Percentiles rank a stretch among this genome's conserved stretches.
Conservation (phyloP, 2,797 vertebrate species). For the Molossus alvarezi region DNA sequence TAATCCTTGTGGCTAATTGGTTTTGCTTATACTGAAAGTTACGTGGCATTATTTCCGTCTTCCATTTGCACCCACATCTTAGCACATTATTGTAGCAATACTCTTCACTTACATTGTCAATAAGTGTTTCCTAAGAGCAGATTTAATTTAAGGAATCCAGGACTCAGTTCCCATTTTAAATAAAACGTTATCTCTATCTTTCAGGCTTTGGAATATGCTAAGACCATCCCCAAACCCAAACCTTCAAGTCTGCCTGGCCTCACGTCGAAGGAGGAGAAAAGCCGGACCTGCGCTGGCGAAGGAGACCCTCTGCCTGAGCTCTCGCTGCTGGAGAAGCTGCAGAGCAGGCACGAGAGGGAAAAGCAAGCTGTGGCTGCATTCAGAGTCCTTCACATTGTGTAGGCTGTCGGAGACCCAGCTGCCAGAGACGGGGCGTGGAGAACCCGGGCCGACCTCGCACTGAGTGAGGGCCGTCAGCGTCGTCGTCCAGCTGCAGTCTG, state of each 20-base stretch:
- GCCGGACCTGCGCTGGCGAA: slow-evolving; percentile 70
- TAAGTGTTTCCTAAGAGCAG: neutral
- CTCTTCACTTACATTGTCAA: slow-evolving; percentile 1
- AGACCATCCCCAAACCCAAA: slow-evolving; percentile 93
- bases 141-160: slow-evolving; percentile 20
- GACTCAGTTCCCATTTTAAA: neutral
- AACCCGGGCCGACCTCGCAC: no score
- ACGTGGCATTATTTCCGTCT: neutral
- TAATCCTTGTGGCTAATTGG: neutral
- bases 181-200: slow-evolving; percentile 45
- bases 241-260: slow-evolving; percentile 72
- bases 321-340: slow-evolving; percentile 91
- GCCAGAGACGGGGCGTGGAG: fast-evolving
- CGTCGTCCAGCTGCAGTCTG: fast-evolving
- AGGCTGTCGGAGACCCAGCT: slow-evolving; percentile 1
- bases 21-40: neutral
- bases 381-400: slow-evolving; percentile 88
- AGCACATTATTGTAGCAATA: neutral
- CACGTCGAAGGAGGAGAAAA: slow-evolving; percentile 60
- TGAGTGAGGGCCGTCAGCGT: fast-evolving
- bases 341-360: slow-evolving; percentile 93
- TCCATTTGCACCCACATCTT: neutral
- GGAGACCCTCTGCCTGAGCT: slow-evolving; percentile 87
- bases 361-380: slow-evolving; percentile 93
- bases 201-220: slow-evolving; percentile 96